Base-by-base conservation (phyloP, 2,888 invertebrate genomes). In the Latheticus oryzae region DNA sequence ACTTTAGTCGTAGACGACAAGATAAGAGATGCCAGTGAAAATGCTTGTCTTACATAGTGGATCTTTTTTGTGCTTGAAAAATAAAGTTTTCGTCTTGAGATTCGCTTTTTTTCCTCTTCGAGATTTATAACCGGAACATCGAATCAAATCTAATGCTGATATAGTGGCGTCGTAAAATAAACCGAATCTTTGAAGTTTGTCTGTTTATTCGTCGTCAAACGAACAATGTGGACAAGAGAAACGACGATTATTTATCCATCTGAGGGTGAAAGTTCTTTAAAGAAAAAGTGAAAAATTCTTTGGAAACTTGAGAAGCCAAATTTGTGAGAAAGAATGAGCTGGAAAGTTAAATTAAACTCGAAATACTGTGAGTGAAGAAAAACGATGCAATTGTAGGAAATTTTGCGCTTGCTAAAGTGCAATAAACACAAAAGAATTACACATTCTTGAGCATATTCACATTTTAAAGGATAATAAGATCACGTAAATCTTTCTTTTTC, bases 1-100 rank as follows among this genome's bases (percentile, higher is more conserved):
- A 69, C 64, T 12, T 42, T 73, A 2, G 61, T 73, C 24, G 51
- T 74, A 3, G 72, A 71, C 42, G 69, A 72, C 19, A 71, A 66
- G 53, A 60, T 72, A 23, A 64, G 62, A 47, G 69, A 71, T 21
- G 19, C 65, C 15, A 47, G 47, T 24, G 47, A 47, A 35, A 47
- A 24, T 21, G 23, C 24, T 2, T 47, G 47, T 16, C 12, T 47
- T 19, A 24, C 47, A 5, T 47, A 47, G 30, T 9, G 12, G 5
- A 23, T 8, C 16, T 7, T 42, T 42, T 16, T 26, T 24, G 8
- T 40, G 26, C 5, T 42, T 11, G 9, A 7, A 32, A 40, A 32
- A 16, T 24, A 30, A 19, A 30, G 32, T 35, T 35, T 32, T 32
- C 45, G 15, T 17, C 17, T 24, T 28, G 28, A 24, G 2, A 15